A percentile compares a stretch with the other conserved stretches of the same genome.
Evolutionary conservation across 2,113 vertebrate genomes (phyloP).

Genomic region (Stictonetta naevosa): DNA sequence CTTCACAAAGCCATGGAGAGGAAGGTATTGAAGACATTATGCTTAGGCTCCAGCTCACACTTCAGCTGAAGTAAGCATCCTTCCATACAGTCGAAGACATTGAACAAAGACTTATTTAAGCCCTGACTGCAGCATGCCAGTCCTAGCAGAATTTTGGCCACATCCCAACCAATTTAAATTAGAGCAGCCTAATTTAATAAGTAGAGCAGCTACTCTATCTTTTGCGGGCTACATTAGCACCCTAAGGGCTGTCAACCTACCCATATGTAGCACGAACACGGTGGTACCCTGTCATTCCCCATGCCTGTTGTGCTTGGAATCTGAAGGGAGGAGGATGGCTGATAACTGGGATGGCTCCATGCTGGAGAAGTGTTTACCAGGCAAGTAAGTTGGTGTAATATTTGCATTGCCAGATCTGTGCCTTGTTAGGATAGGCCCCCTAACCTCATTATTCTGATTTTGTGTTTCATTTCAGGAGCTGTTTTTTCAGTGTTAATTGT

Average conservation of each 20-base stretch:
- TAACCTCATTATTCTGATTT: neutral
- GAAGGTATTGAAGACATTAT: neutral
- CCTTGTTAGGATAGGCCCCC: neutral
- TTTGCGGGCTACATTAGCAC: neutral
- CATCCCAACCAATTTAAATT: conserved; percentile 18
- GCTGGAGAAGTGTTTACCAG: neutral
- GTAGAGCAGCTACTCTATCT: neutral
- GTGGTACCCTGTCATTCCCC: neutral
- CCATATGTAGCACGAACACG: neutral
- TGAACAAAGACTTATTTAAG: conserved; percentile 48
- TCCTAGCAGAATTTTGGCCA: conserved; percentile 35
- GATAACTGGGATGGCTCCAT: neutral
- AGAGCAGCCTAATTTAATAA: conserved; percentile 46
- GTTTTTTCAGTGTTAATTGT: neutral
- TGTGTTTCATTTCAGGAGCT: neutral
- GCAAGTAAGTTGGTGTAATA: neutral
- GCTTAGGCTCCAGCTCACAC: neutral
- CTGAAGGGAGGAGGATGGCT: neutral
- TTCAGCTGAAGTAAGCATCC: conserved; percentile 45
- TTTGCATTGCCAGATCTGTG: neutral
- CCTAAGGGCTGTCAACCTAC: neutral
- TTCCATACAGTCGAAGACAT: neutral
- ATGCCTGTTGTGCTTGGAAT: neutral
- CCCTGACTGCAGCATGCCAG: neutral
- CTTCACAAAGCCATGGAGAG: neutral